Conservation (phyloP, 2,113 vertebrate species). For the Sinocyclocheilus maitianheensis region DNA sequence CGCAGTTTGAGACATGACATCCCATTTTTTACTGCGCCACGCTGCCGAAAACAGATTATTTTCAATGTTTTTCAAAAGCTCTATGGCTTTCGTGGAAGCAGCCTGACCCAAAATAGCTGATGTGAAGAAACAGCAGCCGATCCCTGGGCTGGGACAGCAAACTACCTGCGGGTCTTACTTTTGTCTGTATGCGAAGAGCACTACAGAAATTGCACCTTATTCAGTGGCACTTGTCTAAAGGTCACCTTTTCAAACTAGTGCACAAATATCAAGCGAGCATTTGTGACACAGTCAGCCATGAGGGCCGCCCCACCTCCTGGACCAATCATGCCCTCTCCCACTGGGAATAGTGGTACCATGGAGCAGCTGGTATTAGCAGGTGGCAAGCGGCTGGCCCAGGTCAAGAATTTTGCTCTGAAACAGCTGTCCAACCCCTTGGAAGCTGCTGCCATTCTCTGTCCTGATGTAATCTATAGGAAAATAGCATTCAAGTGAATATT, state of each 20-base stretch:
- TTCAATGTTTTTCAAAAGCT: not conserved
- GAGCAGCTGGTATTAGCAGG: constrained; percentile 48
- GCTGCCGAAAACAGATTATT: not conserved
- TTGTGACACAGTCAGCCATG: constrained; percentile 32
- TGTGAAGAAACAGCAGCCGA: not conserved
- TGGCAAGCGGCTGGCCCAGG: constrained; percentile 42
- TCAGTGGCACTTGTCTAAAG: constrained; percentile 11
- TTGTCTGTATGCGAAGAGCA: not conserved
- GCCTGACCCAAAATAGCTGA: constrained; percentile 19
- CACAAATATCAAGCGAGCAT: constrained; percentile 33
- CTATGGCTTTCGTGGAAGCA: not conserved
- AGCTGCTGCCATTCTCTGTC: constrained; percentile 1
- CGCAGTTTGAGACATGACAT: constrained; percentile 20
- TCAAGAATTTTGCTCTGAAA: constrained; percentile 40
- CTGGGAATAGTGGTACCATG: constrained; percentile 16
- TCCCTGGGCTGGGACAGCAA: not conserved
- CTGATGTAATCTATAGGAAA: not conserved
- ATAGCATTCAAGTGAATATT: not conserved
- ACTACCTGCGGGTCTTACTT: not conserved
- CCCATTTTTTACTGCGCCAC: not conserved
- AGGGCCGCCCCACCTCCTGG: constrained; percentile 2
- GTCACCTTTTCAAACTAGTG: constrained; percentile 56
- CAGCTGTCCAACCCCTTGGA: constrained; percentile 49
- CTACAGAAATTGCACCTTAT: not conserved
- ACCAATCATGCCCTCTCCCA: constrained; percentile 12